Conservation (phyloP, 2,888 invertebrate species). For the Anodontia alba region DNA sequence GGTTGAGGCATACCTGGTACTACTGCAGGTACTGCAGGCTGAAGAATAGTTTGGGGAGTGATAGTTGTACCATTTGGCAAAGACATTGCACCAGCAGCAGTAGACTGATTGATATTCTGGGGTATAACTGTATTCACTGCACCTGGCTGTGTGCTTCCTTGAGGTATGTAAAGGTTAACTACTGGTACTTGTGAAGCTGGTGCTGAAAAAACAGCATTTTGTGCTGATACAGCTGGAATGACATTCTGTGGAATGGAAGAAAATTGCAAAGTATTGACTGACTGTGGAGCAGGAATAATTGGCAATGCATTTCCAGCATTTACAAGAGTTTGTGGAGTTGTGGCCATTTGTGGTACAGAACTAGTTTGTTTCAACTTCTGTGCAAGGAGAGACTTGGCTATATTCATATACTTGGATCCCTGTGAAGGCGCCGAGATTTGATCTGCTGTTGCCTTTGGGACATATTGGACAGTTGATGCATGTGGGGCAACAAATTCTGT, state of each 20-base stretch:
- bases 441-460: no score
- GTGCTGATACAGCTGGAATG: neutral
- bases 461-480: neutral
- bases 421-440: no score
- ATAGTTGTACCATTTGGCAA: neutral
- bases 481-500: neutral
- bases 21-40: neutral
- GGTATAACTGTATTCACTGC: neutral
- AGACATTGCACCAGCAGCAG: neutral
- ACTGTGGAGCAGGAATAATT: no score
- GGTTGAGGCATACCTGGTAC: neutral
- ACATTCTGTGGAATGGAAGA: no score
- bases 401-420: no score
- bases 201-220: neutral
- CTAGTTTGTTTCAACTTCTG: neutral
- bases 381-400: neutral
- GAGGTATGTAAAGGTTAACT: neutral
- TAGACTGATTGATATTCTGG: neutral
- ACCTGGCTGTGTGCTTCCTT: neutral
- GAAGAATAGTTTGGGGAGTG: neutral
- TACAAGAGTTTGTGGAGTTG: no score
- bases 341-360: neutral
- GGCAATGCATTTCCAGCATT: no score
- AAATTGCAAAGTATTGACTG: no score
- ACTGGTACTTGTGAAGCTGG: neutral